These are phyloP conservation scores for Aldabrachelys gigantea DNA, from an alignment of 2,113 vertebrate genomes.

Conservation along the genomic window DNA sequence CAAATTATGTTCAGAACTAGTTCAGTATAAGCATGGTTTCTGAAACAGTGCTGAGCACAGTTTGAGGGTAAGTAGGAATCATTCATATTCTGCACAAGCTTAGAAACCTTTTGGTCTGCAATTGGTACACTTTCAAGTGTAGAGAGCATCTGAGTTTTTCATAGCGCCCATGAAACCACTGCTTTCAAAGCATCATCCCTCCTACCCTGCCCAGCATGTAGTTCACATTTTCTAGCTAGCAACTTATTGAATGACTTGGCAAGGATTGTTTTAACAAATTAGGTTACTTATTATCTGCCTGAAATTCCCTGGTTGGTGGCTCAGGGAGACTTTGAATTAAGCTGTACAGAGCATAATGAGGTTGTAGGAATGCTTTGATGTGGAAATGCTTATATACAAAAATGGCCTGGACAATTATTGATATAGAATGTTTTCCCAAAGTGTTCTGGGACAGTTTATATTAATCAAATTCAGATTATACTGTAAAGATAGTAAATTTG, in stretches of 20 bases:
- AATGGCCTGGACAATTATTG: background rate
- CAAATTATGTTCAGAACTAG: background rate
- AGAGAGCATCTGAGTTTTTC: background rate
- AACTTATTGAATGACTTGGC: conserved; percentile 48
- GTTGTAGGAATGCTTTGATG: conserved; percentile 59
- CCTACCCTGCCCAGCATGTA: conserved; percentile 1
- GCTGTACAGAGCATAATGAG: conserved; percentile 46
- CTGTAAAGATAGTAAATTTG: background rate
- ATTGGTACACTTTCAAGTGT: background rate
- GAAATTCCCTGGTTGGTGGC: conserved; percentile 56
- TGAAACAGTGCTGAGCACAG: background rate
- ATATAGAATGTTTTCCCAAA: background rate
- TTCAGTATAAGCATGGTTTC: background rate
- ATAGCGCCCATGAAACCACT: background rate
- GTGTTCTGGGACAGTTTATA: conserved; percentile 18
- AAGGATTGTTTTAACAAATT: conserved; percentile 46
- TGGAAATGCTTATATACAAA: conserved; percentile 45
- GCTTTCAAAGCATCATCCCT: conserved; percentile 46
- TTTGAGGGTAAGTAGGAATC: background rate
- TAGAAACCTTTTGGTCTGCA: background rate
- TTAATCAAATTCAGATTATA: conserved; percentile 5
- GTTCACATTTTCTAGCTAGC: conserved; percentile 23
- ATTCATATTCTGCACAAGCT: background rate
- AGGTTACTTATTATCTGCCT: conserved; percentile 64
- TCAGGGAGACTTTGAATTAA: conserved; percentile 55